Conservation (phyloP, 2,888 invertebrate species). For the Temnothorax ravouxi region DNA sequence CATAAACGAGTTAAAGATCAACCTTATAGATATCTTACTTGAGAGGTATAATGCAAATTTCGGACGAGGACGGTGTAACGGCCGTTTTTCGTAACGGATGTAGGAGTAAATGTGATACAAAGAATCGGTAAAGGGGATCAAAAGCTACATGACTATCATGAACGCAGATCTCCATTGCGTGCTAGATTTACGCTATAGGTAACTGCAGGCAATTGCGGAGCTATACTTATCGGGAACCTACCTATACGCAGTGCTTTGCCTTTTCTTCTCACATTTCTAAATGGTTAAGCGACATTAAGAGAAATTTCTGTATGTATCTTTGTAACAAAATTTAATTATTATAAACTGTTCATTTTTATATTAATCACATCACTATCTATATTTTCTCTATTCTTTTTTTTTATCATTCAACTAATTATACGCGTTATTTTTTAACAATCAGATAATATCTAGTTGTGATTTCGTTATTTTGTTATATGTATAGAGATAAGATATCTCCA, state of each 20-base stretch:
- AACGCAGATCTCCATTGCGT: conserved; percentile 74
- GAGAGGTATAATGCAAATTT: conserved; percentile 13
- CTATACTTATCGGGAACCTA: conserved; percentile 66
- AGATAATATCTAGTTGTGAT: background rate
- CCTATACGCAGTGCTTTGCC: conserved; percentile 66
- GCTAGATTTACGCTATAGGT: conserved; percentile 61
- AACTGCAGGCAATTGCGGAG: conserved; percentile 59
- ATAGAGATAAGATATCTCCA: background rate
- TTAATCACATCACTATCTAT: background rate
- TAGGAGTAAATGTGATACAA: conserved; percentile 51
- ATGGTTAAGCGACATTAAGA: background rate
- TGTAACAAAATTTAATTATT: background rate
- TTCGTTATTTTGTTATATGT: background rate
- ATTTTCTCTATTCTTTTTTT: background rate
- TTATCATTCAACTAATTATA: background rate
- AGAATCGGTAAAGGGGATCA: conserved; percentile 63
- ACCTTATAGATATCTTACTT: conserved; percentile 21
- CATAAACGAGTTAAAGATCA: conserved; percentile 41
- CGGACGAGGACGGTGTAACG: conserved; percentile 44
- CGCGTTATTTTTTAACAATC: background rate
- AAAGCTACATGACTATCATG: conserved; percentile 67
- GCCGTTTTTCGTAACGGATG: conserved; percentile 47
- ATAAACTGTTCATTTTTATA: background rate
- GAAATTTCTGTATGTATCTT: background rate
- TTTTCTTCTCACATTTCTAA: conserved; percentile 66